Evolutionary conservation across 1,140 invertebrate genomes (phyloP), one percentile per base, ranked within the genome.

Genomic region (Hyposmocoma kahamanoa): DNA sequence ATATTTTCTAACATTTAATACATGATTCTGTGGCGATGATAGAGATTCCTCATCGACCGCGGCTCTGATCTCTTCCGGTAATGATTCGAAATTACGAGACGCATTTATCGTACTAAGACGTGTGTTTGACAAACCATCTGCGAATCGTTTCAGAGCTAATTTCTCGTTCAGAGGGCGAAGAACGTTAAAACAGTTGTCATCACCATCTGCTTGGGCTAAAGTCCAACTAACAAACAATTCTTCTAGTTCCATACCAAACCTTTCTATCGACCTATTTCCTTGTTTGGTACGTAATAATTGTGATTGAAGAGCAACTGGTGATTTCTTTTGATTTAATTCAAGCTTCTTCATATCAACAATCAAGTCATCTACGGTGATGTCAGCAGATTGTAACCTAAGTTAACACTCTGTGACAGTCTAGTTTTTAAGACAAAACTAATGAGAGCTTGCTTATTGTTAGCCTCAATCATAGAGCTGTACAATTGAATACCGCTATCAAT

Each of bases 401-500:
- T 47, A 15, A 32, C 30, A 21, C 20, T 47, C 4, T 2, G 2
- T 1, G 38, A 42, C 10, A 49, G 8, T 22, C 47, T 42, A 8
- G 39, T 49, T 22, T 49, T 49, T 15, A 49, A 21, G 13, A 49
- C 38, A 42, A 49, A 49, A 2, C 42, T n/a, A 8, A 49, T 49
- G 19, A 49, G 17, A 1, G 11, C 2, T n/a, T 19, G 8, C 10
- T 47, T 1, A 1, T 11, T 15, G 1, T 32, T n/a, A n/a, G 13
- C 17, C 9, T 5, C n/a, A 4, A 60, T 50, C 20, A 60, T 39
- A n/a, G 38, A 19, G 18, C 48, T 52, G 21, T 67, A 67, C 21
- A 67, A 30, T 30, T 41, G 19, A 20, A 60, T 60, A 6, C 50
- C 42, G 39, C 63, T 24, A 67, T 60, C 22, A 67, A 26, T 47